phyloP scores from a whole-genome alignment of 2,888 invertebrate genomes.

The Xestobium rufovillosum region DNA sequence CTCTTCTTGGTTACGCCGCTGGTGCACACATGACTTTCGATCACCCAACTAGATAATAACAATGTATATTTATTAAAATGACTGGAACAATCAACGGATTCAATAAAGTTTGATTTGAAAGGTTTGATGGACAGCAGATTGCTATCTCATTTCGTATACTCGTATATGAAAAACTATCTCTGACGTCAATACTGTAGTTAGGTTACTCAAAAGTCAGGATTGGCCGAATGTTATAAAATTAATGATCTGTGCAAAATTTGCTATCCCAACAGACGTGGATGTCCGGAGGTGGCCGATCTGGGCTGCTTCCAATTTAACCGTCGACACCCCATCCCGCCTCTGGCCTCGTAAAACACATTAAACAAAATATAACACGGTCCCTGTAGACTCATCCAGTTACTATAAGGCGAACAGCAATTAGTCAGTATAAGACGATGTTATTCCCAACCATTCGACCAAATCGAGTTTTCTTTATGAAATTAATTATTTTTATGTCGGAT shows the following conservation, averaged over 20 bases:
- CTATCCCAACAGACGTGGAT: conserved; percentile 4
- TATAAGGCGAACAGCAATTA: conserved; percentile 35
- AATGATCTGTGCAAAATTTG: conserved; percentile 7
- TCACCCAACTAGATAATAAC: too few relatives aligned
- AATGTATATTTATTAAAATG: too few relatives aligned
- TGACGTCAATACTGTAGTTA: too few relatives aligned
- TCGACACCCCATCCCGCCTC: conserved; percentile 25
- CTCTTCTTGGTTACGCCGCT: too few relatives aligned
- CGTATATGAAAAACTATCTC: too few relatives aligned
- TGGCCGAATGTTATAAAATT: too few relatives aligned
- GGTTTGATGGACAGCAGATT: too few relatives aligned
- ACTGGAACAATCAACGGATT: too few relatives aligned
- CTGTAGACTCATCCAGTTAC: conserved; percentile 25
- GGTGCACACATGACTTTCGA: background rate
- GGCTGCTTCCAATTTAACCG: conserved; percentile 8
- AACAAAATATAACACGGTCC: conserved; percentile 18
- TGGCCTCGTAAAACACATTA: conserved; percentile 29
- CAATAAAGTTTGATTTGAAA: too few relatives aligned
- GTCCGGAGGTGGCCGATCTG: conserved; percentile 1
- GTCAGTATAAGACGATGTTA: conserved; percentile 37
- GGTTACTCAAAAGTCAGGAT: too few relatives aligned
- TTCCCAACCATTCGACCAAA: conserved; percentile 26
- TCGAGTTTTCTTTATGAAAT: conserved; percentile 25
- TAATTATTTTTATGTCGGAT: conserved; percentile 31
- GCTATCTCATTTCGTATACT: too few relatives aligned